Evolutionary conservation across 2,797 vertebrate species (phyloP), one percentile per base, ranked within the genome.

Genomic region (Sylvilagus floridanus): DNA sequence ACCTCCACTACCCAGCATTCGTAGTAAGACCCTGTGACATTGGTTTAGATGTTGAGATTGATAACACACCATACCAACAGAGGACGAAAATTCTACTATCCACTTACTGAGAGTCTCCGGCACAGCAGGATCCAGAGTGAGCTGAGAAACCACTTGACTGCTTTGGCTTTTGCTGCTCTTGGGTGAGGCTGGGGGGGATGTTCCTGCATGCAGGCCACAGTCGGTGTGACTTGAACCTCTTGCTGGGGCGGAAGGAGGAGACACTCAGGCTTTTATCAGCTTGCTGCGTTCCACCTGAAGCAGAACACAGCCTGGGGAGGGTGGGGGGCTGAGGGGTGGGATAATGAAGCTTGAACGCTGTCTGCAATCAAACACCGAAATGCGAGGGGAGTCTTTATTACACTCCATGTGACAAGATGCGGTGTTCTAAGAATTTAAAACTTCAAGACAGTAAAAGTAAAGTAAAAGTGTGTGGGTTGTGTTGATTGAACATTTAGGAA

Each of bases 51-150:
- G 60, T 50, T 81, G 16, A 72, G 42, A 54, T 42, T 68, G 21
- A 85, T 82, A 69, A 83, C 37, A 90, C 63, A 85, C 10, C 90
- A 94, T n/a, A 84, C 22, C 63, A 62, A 96, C 17, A 88, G 21
- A 75, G 4, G 32, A 93, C 24, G 22, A 84, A 91, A 91, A 84
- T 71, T 95, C 96, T 95, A 95, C 96, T 95, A 79, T 75, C 75
- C 78, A 94, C 35, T 77, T 81, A 68, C 57, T 69, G 54, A 84
- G 63, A 83, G 22, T 90, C 94, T 63, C 68, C 42, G 84, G 76
- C 35, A 92, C 11, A 52, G 37, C 75, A 68, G 60, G 13, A 16
- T 62, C 83, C 94, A 69, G 66, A 60, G 26, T 16, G 63, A 91
- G 42, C 81, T 66, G 30, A 63, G 21, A 75, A 86, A 72, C 63